Evolutionary conservation across 2,113 vertebrate species (phyloP), one percentile per base, ranked within the genome.

Genomic region (Brienomyrus brachyistius): DNA sequence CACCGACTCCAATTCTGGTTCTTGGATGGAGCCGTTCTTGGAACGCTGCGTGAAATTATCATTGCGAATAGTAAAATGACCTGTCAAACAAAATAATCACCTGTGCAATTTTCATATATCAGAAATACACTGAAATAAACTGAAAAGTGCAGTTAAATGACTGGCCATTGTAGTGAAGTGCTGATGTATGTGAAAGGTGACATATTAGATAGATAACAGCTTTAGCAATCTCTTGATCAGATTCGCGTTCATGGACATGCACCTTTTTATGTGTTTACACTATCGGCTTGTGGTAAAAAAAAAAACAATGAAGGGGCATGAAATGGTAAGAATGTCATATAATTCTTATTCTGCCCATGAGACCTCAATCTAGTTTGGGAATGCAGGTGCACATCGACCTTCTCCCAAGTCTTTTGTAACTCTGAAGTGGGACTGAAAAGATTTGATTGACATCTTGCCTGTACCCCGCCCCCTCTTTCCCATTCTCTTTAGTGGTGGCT

Each of bases 401-500:
- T 86, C 86, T 31, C 15, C 19, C 80, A 43, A n/a, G 84, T 74
- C 88, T 59, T 87, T 89, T 89, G 70, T 91, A 91, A 92, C 91
- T 92, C 92, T 93, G 90, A 93, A 91, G 93, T 92, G 85, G 91
- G 90, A 89, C 93, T 93, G 92, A 94, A 90, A 91, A 92, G 93
- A 90, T 94, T 95, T 94, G 95, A 95, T 90, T 93, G 93, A 94
- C 94, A 95, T 93, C 92, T 93, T 91, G 87, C 93, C 93, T 91
- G 88, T 88, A 90, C 86, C 90, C 52, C 74, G 21, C 50, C 80
- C 83, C 19, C 88, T 89, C 86, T 89, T 62, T 90, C 82, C 91
- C 91, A 94, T 94, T 95, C 93, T 94, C 91, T 92, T 94, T 94
- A 94, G 94, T 95, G 94, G 95, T 93, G 95, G 94, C 94, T 93